Base-by-base conservation (phyloP, 1,140 invertebrate species). In the Drosophila tropicalis region DNA sequence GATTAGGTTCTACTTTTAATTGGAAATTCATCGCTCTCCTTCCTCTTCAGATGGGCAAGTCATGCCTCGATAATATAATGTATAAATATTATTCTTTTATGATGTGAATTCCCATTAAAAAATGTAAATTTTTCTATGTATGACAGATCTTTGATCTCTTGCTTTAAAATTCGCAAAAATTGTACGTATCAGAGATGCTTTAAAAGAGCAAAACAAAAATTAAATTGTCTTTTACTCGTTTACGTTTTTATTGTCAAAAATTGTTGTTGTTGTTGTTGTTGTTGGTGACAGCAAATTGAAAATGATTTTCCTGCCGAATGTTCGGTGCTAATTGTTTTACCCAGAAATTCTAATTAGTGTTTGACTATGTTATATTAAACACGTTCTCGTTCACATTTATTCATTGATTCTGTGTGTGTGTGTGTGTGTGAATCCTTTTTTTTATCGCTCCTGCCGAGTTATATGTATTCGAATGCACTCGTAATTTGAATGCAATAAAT, bases 291-390 rank as follows among this genome's bases (percentile, higher is more conserved):
- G 9, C 7, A 7, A 70, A 85, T 74, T 77, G 67, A 58, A 68
- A 77, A 85, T 80, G 61, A 77, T 68, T 73, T 51, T 29, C 54
- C 44, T 51, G 44, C 40, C 66, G 81, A 73, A 62, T 80, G 67
- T 44, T 25, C 34, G 44, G 63, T 41, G 69, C 55, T 76, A 76
- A 84, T 80, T 79, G 65, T 66, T 66, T 71, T 61, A 61, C 56
- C 65, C 72, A 70, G 81, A 81, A 81, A 72, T 86, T 81, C 75
- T 72, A 81, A 85, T 86, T 85, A 85, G 74, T 75, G 73, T 73
- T 55, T 47, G 36, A 66, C 72, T 69, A 60, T 60, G 57, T 73
- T 58, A 76, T 76, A 63, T 76, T 73, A 76, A 76, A 65, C 55
- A 54, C 75, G 56, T 70, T 69, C 71, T 56, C 47, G 41, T 41